These are phyloP conservation scores for Nephrotoma guestfalica DNA, from an alignment of 2,888 invertebrate species.

Conservation along the genomic window DNA sequence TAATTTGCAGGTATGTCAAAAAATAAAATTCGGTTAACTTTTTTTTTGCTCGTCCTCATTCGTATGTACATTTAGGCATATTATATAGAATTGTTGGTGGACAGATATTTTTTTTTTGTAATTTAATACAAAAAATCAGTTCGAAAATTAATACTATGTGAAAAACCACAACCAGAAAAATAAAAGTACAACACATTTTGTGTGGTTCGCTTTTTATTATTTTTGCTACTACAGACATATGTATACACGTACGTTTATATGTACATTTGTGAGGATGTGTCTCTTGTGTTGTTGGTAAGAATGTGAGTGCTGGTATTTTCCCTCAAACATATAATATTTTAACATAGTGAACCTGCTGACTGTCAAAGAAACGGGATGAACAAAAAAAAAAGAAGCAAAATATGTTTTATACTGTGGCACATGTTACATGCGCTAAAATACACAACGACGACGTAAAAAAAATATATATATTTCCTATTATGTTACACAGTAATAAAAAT, in stretches of 20 bases:
- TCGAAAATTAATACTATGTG: background rate
- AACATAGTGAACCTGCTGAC: background rate
- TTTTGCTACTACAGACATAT: background rate
- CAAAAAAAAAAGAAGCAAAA: background rate
- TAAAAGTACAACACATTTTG: background rate
- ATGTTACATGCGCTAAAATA: background rate
- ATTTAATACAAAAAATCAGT: background rate
- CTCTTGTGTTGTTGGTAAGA: no score
- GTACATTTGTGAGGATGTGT: no score
- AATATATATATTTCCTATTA: background rate
- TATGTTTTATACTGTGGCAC: background rate
- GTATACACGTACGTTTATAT: background rate
- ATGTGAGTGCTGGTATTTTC: background rate
- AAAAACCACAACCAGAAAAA: background rate
- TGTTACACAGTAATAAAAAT: background rate
- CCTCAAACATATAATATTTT: background rate
- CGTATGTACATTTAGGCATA: no score
- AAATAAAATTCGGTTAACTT: background rate
- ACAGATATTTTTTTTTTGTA: background rate
- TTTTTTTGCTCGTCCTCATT: background rate
- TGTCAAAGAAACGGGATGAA: background rate
- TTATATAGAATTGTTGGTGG: background rate
- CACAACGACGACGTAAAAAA: background rate
- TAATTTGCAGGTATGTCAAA: background rate
- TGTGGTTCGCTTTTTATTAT: background rate